Conservation (phyloP, 2,113 vertebrate species). For the Chamaetylas fuelleborni region DNA sequence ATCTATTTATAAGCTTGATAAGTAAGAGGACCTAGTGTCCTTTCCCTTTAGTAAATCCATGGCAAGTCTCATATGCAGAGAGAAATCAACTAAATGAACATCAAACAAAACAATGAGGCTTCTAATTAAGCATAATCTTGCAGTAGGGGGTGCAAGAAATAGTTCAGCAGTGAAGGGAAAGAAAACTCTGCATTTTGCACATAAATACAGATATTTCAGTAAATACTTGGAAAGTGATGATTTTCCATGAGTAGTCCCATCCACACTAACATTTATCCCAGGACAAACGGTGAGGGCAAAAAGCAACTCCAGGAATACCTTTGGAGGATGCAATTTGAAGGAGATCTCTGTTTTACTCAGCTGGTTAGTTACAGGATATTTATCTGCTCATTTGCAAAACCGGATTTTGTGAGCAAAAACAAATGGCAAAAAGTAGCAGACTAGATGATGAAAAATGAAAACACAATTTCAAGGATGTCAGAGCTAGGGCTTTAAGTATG, state of each 20-base stretch:
- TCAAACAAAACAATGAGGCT: background rate
- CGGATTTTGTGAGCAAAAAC: slow-evolving; percentile 66
- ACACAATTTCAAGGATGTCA: slow-evolving; percentile 57
- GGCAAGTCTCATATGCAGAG: background rate
- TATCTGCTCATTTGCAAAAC: slow-evolving; percentile 70
- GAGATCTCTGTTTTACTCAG: slow-evolving; percentile 34
- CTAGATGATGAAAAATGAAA: slow-evolving; percentile 72
- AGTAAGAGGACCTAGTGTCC: background rate
- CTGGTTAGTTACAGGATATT: slow-evolving; percentile 48
- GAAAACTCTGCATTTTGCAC: background rate
- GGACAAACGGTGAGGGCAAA: background rate
- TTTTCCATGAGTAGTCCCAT: background rate
- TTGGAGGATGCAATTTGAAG: background rate
- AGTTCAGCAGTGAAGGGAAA: background rate
- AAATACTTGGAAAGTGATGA: background rate
- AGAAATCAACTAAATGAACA: slow-evolving; percentile 19
- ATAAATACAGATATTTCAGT: background rate
- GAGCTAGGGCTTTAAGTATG: slow-evolving; percentile 49
- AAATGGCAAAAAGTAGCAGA: slow-evolving; percentile 48
- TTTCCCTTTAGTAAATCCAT: slow-evolving; percentile 2
- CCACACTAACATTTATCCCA: background rate
- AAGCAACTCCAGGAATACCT: slow-evolving; percentile 2
- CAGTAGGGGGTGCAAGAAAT: background rate
- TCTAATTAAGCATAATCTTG: background rate
- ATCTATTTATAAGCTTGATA: slow-evolving; percentile 51